phyloP scores from a whole-genome alignment of 2,797 vertebrate genomes.

The Lateolabrax maculatus region DNA sequence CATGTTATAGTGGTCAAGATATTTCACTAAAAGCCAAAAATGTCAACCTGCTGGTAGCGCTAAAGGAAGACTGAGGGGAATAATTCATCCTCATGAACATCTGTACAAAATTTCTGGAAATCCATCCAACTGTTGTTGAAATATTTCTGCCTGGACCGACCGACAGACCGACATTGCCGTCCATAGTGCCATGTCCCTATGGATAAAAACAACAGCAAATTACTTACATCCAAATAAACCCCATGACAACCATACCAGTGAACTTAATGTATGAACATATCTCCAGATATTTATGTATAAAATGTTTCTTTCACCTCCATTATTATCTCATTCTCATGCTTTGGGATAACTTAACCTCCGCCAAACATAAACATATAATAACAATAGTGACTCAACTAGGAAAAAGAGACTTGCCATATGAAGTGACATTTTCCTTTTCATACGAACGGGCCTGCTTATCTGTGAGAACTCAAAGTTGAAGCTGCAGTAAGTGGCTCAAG shows the following conservation, averaged over 20 bases:
- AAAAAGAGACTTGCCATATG: background rate
- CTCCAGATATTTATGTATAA: background rate
- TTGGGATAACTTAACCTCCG: background rate
- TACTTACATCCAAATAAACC: background rate
- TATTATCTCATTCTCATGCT: background rate
- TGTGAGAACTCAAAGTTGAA: slow-evolving; percentile 10
- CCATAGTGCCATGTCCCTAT: background rate
- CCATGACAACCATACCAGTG: background rate
- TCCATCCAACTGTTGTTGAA: background rate
- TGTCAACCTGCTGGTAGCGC: background rate
- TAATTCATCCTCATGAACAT: background rate
- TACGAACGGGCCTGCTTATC: background rate
- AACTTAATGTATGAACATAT: background rate
- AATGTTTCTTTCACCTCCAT: background rate
- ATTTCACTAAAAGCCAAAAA: background rate
- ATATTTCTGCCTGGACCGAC: background rate
- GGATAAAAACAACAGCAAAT: background rate
- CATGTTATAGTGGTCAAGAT: background rate
- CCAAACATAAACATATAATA: background rate
- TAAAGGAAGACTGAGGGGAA: background rate
- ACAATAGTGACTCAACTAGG: background rate
- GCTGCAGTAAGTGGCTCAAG: slow-evolving; percentile 9
- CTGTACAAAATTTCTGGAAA: background rate
- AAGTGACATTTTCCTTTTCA: slow-evolving; percentile 17
- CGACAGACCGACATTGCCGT: too few relatives aligned